Percentiles rank a stretch among this genome's conserved stretches.
Evolutionary conservation across 2,113 vertebrate species (phyloP).

Genomic region (Macrotus californicus): DNA sequence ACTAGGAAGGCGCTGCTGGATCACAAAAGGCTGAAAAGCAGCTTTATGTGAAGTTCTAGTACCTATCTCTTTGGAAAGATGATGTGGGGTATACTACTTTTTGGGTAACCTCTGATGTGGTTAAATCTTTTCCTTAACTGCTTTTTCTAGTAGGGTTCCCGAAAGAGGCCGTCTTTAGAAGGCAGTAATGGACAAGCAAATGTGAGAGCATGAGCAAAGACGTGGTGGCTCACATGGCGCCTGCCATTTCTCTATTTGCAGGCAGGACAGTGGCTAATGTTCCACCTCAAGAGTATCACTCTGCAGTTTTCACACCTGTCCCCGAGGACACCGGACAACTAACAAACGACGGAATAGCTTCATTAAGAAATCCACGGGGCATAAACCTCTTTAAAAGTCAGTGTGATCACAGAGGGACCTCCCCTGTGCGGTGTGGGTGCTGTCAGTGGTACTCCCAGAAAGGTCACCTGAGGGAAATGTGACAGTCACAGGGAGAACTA

Average conservation of each 20-base stretch:
- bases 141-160: background rate
- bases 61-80: background rate
- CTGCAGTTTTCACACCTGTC: background rate
- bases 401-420: background rate
- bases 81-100: background rate
- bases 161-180: background rate
- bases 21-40: background rate
- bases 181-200: background rate
- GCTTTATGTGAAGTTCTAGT: background rate
- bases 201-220: background rate
- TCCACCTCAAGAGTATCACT: background rate
- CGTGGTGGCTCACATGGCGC: background rate
- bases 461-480: background rate
- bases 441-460: background rate
- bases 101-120: background rate
- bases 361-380: background rate
- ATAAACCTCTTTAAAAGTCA: background rate
- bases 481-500: background rate
- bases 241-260: background rate
- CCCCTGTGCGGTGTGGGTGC: accelerated
- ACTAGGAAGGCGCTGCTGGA: background rate
- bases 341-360: background rate
- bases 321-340: background rate
- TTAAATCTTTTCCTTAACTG: background rate
- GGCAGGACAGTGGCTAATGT: background rate